Evolutionary conservation across 2,797 vertebrate species (phyloP).

Genomic region (Onychomys arenicola): DNA sequence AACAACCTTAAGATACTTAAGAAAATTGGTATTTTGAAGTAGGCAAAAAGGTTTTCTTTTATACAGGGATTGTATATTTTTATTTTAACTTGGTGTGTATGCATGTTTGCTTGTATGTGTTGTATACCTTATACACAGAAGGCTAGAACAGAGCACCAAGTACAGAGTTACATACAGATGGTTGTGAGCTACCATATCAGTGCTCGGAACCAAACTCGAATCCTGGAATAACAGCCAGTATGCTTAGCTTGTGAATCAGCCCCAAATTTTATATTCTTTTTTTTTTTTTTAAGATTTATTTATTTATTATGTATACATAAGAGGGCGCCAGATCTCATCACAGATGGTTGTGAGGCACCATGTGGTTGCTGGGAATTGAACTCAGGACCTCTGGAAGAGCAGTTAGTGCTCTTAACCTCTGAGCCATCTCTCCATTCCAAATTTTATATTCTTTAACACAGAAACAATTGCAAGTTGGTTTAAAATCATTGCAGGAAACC

Average conservation of each 20-base stretch:
- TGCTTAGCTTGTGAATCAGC: background rate
- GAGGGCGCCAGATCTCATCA: too few species aligned
- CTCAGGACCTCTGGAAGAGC: too few species aligned
- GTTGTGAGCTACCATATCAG: background rate
- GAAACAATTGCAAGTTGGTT: background rate
- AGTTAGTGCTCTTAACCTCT: too few species aligned
- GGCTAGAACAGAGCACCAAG: background rate
- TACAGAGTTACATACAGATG: background rate
- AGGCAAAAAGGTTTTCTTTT: background rate
- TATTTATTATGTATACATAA: too few species aligned
- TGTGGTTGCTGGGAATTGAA: too few species aligned
- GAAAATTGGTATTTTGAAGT: background rate
- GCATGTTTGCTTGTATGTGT: background rate
- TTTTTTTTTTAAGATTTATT: too few species aligned
- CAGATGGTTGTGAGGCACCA: too few species aligned
- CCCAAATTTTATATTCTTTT: background rate
- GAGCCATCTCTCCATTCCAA: too few species aligned
- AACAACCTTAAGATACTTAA: background rate
- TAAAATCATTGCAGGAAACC: constrained; percentile 25
- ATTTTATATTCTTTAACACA: background rate
- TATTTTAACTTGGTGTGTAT: background rate
- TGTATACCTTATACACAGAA: background rate
- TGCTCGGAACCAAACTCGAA: background rate
- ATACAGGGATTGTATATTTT: background rate
- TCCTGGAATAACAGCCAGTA: background rate